phyloP scores from a whole-genome alignment of 2,888 invertebrate species.

The Tricholauxania praeusta region DNA sequence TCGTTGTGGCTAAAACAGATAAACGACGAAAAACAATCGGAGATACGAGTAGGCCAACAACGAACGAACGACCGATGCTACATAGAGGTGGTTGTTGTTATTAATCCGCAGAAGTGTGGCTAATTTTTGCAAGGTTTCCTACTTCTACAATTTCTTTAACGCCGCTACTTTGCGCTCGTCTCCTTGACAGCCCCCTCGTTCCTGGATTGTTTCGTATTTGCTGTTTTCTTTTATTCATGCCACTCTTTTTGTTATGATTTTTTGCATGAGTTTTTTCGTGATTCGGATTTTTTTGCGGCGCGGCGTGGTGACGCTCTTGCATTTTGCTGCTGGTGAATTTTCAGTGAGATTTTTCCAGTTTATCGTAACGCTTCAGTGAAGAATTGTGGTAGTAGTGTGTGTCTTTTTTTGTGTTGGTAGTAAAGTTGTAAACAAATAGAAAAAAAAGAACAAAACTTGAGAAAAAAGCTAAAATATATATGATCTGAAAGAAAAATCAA shows the following conservation, averaged over 20 bases:
- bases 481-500: too few relatives aligned
- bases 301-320: constrained; percentile 32
- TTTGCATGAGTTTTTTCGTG: background rate
- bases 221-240: constrained; percentile 41
- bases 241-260: constrained; percentile 27
- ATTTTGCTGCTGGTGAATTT: constrained; percentile 46
- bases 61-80: background rate
- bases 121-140: constrained; percentile 37
- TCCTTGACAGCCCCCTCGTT: background rate
- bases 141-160: background rate
- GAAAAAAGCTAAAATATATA: background rate
- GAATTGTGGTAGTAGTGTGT: constrained; percentile 47
- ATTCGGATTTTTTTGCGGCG: constrained; percentile 28
- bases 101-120: constrained; percentile 32
- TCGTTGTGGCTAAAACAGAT: too few relatives aligned
- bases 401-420: constrained; percentile 13
- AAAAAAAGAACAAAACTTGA: constrained; percentile 1
- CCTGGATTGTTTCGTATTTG: background rate
- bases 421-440: constrained; percentile 34
- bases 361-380: constrained; percentile 62
- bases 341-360: constrained; percentile 49
- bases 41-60: background rate
- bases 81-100: constrained; percentile 4
- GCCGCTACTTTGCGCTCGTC: background rate
- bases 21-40: background rate